Evolutionary conservation across 2,888 invertebrate genomes (phyloP), one percentile per base, ranked within the genome.

Genomic region (Epinotia bilunana): DNA sequence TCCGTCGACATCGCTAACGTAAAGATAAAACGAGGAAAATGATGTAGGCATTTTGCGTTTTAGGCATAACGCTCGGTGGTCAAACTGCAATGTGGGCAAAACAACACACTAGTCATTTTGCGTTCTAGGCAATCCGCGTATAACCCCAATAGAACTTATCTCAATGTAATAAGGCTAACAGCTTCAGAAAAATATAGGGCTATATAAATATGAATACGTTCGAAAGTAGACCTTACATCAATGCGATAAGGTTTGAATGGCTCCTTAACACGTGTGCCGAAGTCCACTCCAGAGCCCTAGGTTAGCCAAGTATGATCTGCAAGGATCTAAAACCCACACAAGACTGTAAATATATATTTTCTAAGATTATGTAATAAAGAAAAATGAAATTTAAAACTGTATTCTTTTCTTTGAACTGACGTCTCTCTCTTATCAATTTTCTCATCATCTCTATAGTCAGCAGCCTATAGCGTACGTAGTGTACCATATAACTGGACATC

Each of bases 281-380:
- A 72, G 60, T 63, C 12, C 23, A 53, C 18, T 43, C 20, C 13
- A 28, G n/a, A 72, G 12, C 55, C 58, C n/a, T 69, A 69, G 69
- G 23, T 62, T 73, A 69, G 55, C 28, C 18, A 64, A 23, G 20
- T 64, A 64, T 39, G 74, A 74, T 74, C 74, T 69, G 55, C 49
- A 57, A 64, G 58, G 70, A 74, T 74, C 64, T 70, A 63, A 75
- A 71, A 67, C 74, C 55, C 68, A 61, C 18, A 67, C 18, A 67
- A 75, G 75, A 75, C 75, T 75, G 75, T 72, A 75, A 28, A 75
- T 72, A 75, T 73, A 55, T 73, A 73, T 72, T 72, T 67, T 55
- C 53, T 74, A 74, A 58, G 68, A 64, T 65, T 55, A 39, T 65
- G 68, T 13, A 75, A 75, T 72, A 33, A 67, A 71, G 20, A 72